A percentile compares a stretch with the other conserved stretches of the same genome.
phyloP scores from a whole-genome alignment of 2,797 vertebrate species.

The Botia kubotai region DNA sequence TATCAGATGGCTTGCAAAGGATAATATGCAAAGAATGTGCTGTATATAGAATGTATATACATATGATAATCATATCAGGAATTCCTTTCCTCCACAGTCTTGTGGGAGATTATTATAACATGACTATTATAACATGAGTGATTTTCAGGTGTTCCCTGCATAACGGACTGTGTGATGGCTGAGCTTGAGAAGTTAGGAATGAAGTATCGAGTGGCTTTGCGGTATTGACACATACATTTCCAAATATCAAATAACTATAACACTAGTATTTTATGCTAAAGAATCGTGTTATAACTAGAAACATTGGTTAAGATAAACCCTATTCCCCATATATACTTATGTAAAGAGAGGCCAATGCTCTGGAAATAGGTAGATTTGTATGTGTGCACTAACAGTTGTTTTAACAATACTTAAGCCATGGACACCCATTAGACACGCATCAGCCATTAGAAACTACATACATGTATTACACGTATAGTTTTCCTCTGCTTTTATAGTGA shows the following conservation, averaged over 20 bases:
- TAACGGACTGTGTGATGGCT: conserved; percentile 99
- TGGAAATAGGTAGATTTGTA: background rate
- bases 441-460: background rate
- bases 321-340: background rate
- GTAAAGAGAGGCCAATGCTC: background rate
- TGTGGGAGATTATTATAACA: no score
- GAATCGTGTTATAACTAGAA: background rate
- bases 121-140: background rate
- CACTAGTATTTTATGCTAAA: background rate
- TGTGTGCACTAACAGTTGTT: background rate
- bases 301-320: background rate
- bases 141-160: conserved; percentile 90
- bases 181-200: conserved; percentile 98
- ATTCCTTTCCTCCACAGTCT: background rate
- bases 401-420: no score
- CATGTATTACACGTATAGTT: background rate
- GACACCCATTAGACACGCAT: no score
- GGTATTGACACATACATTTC: conserved; percentile 69
- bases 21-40: no score
- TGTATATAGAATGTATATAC: no score
- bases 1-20: no score
- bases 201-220: conserved; percentile 95
- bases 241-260: background rate
- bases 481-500: background rate
- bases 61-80: no score